A percentile compares a stretch with the other conserved stretches of the same genome.
phyloP scores from a whole-genome alignment of 1,140 invertebrate genomes.

The Drosophila pseudoananassae region DNA sequence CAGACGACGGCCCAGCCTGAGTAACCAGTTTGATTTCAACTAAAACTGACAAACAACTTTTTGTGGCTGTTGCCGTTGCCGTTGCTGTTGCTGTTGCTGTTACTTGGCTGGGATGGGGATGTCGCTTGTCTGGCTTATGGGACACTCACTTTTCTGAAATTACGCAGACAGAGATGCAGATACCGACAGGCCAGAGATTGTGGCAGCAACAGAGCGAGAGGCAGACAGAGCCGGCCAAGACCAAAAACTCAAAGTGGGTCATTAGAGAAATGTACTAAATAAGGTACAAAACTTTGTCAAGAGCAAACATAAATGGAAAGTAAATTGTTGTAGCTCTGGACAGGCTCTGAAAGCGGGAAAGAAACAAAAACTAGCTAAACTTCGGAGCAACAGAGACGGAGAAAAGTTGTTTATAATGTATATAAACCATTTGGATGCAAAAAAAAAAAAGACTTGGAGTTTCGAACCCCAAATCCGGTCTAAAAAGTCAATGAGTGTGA shows the following conservation, averaged over 20 bases:
- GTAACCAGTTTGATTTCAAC: constrained; percentile 80
- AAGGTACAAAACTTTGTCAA: constrained; percentile 81
- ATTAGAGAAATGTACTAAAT: constrained; percentile 83
- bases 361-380: constrained; percentile 38
- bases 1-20: constrained; percentile 47
- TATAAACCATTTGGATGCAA: constrained; percentile 79
- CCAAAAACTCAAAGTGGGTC: constrained; percentile 79
- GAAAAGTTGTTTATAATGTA: constrained; percentile 71
- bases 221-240: constrained; percentile 32
- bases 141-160: constrained; percentile 73
- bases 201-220: constrained; percentile 17
- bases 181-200: constrained; percentile 10
- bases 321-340: constrained; percentile 54
- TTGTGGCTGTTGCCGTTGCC: constrained; percentile 34
- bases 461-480: constrained; percentile 60
- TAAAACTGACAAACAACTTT: constrained; percentile 80
- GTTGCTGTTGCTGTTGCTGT: constrained; percentile 15
- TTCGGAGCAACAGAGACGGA: constrained; percentile 8
- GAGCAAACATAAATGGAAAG: constrained; percentile 78
- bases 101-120: constrained; percentile 22
- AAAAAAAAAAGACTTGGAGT: constrained; percentile 27
- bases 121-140: constrained; percentile 69
- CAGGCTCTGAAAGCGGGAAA: not conserved
- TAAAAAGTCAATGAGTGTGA: constrained; percentile 68
- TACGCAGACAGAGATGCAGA: constrained; percentile 17